Percentiles rank a stretch among this genome's conserved stretches.
Conservation (phyloP, 1,140 invertebrate species). For the Bombus turneri region DNA sequence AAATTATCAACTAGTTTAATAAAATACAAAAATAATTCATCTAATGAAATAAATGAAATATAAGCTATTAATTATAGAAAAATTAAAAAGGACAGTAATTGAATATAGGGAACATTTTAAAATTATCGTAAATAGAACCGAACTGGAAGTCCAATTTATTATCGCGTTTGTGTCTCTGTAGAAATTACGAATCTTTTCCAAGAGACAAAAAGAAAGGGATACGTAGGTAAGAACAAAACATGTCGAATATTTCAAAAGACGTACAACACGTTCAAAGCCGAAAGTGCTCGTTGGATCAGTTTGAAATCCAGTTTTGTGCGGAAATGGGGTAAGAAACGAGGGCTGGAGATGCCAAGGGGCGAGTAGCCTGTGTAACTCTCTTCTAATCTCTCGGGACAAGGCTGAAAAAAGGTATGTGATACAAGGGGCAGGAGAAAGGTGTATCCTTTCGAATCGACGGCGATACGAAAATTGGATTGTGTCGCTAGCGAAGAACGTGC, state of each 20-base stretch:
- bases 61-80: background rate
- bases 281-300: background rate
- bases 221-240: background rate
- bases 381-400: constrained; percentile 48
- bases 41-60: background rate
- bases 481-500: background rate
- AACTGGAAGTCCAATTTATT: background rate
- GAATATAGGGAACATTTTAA: no score
- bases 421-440: constrained; percentile 1
- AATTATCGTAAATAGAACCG: background rate
- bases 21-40: background rate
- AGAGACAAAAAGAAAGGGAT: background rate
- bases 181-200: background rate
- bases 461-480: constrained; percentile 58
- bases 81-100: no score
- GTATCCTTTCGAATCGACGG: constrained; percentile 48
- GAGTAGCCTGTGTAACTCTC: background rate
- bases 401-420: constrained; percentile 27
- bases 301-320: constrained; percentile 25
- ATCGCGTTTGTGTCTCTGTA: background rate
- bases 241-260: background rate
- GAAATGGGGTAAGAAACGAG: constrained; percentile 31
- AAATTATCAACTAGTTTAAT: no score
- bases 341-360: background rate
- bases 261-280: background rate